Conservation (phyloP, 2,797 vertebrate species). For the Merluccius polli region DNA sequence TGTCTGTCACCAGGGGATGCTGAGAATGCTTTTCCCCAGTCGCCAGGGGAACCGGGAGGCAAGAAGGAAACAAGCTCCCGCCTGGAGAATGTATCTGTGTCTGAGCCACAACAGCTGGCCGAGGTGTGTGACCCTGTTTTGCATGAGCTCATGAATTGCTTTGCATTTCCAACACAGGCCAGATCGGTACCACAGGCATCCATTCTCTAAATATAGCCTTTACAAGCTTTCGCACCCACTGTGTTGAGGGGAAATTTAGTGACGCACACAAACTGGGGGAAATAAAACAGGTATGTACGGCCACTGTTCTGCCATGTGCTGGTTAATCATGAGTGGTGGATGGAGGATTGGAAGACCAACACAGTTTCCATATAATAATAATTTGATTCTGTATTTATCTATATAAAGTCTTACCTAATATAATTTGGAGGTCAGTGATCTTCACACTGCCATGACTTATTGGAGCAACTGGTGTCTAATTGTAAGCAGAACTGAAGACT, state of each 20-base stretch:
- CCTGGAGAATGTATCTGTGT: constrained; percentile 39
- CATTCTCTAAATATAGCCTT: constrained; percentile 76
- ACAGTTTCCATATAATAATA: neutral
- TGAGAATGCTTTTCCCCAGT: constrained; percentile 25
- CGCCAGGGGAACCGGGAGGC: constrained; percentile 31
- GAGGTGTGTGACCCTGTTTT: constrained; percentile 68
- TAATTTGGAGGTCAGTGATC: constrained; percentile 11
- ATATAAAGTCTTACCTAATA: constrained; percentile 4
- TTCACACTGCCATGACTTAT: neutral
- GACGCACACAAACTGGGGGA: constrained; percentile 53
- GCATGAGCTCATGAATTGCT: constrained; percentile 72
- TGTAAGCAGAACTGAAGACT: neutral
- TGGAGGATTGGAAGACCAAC: neutral
- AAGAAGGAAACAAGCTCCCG: constrained; percentile 44
- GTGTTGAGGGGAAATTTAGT: constrained; percentile 53
- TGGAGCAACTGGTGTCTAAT: neutral
- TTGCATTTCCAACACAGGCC: constrained; percentile 60
- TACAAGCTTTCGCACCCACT: constrained; percentile 52
- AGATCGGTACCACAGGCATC: constrained; percentile 61
- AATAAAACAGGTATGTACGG: constrained; percentile 37
- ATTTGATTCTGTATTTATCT: neutral
- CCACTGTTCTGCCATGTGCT: neutral
- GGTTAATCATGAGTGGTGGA: neutral
- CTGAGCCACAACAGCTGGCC: constrained; percentile 29
- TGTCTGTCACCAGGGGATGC: constrained; percentile 14